Base-by-base conservation (phyloP, 30 jellyfish, hydroid and myxozoan species). In the Hydractinia echinata region DNA sequence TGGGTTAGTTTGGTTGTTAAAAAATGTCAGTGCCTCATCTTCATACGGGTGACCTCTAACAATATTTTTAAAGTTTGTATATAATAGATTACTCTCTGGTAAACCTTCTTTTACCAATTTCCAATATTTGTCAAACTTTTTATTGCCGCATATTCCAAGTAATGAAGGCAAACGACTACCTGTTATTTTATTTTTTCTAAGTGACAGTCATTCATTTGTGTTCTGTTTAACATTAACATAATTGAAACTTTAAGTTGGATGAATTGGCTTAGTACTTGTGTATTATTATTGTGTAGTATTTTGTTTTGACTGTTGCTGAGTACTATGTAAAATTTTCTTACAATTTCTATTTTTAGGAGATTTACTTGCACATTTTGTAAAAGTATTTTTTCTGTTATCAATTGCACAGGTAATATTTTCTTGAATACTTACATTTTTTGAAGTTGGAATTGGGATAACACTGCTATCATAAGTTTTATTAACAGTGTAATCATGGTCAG, bases 131-230 rank as follows among this genome's bases (percentile, higher is more conserved):
- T 53, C 83, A 77, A 77, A 4, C 53, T 77, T 77, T 60, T 77
- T 77, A 5, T 30, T 18, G 1, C 83, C 83, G 13, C 6, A 48
- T 13, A 74, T 58, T 4, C 83, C 83, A 49, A 74, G 66, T 53
- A 77, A 61, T 55, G 85, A 84, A 51, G 85, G 85, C n/a, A 4
- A 64, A 21, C 85, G 82, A 54, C 85, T 77, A 48, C 83, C 83
- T 4, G 82, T 77, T 8, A 77, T 55, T 77, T 77, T 52, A 13
- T 54, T 52, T 55, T 77, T 77, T 77, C 82, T 56, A 49, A 20
- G 5, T 21, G 58, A 30, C n/a, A n/a, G n/a, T n/a, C n/a, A n/a
- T n/a, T n/a, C 44, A 30, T 30, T 30, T 30, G 44, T 30, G 2
- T n/a, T n/a, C n/a, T n/a, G n/a, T n/a, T n/a, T n/a, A 30, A 1